Percentiles rank a stretch among this genome's conserved stretches.
Conservation (phyloP, 2,797 vertebrate genomes). For the Psittacula derbiana region DNA sequence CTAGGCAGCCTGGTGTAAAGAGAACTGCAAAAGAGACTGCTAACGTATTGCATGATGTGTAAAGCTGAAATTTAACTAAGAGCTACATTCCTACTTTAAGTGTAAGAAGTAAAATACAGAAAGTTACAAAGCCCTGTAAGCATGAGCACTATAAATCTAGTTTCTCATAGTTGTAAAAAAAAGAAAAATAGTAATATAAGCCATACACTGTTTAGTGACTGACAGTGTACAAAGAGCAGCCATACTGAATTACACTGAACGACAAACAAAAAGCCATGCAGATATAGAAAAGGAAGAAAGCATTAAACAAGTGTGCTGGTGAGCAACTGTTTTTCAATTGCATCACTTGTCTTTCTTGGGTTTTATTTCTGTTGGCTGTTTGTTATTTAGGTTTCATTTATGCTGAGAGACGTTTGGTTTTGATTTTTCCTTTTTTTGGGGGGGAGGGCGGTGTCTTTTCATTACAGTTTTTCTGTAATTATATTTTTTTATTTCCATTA, state of each 20-base stretch:
- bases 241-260: not conserved
- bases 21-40: not conserved
- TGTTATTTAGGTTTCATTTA: not conserved
- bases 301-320: not conserved
- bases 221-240: not conserved
- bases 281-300: not conserved
- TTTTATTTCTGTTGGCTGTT: not conserved
- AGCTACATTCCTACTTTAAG: not conserved
- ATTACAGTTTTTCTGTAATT: not conserved
- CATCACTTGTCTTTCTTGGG: not conserved
- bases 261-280: not conserved
- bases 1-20: not conserved
- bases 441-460: not conserved
- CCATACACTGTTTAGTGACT: not conserved
- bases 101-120: not conserved
- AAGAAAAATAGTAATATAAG: not conserved
- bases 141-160: not conserved
- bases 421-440: not conserved
- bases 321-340: not conserved
- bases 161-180: not conserved
- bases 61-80: not conserved
- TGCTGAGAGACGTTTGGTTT: too few species aligned
- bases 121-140: not conserved
- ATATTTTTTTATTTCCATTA: not conserved
- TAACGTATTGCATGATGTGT: rapidly evolving